Base-by-base conservation (phyloP, 2,888 invertebrate species). In the Leptogaster cylindrica region DNA sequence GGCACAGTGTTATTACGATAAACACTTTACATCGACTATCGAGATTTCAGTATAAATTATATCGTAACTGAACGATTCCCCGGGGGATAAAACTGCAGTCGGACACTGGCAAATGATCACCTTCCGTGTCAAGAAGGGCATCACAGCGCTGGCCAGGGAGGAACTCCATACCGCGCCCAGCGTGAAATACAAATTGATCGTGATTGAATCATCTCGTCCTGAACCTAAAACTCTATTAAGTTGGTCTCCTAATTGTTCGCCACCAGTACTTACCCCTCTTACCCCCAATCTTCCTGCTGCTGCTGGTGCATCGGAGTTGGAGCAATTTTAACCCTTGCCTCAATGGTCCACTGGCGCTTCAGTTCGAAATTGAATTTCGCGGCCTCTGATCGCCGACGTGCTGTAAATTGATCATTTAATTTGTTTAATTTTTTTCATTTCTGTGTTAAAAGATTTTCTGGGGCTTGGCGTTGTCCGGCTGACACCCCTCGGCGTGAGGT, bases 381-480 rank as follows among this genome's bases (percentile, higher is more conserved):
- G 41, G 28, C 20, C 44, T 14, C 14, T 61, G 61, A 61, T 44
- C 61, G 41, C 61, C 36, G 18, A 41, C 44, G 23, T 41, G 28
- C 41, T 20, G 61, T 61, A 61, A 61, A 61, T 44, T 61, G 61
- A 61, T 61, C 61, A 33, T 61, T 61, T 61, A 61, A 61, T 61
- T 44, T 41, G 41, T 61, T 61, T 44, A 61, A 25, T 25, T 16
- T 61, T 44, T 61, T 44, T 27, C 27, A 44, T 61, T 41, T 41
- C 28, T 44, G 61, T 61, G 6, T 23, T 25, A 25, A 25, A 6
- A 25, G 48, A 23, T 20, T n/a, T n/a, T n/a, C n/a, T n/a, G n/a
- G n/a, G n/a, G n/a, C n/a, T n/a, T n/a, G n/a, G n/a, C n/a, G n/a
- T n/a, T n/a, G n/a, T n/a, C n/a, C n/a, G n/a, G n/a, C n/a, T n/a